Base-by-base conservation (phyloP, 1,140 invertebrate genomes). In the Scaptomyza hsui region DNA sequence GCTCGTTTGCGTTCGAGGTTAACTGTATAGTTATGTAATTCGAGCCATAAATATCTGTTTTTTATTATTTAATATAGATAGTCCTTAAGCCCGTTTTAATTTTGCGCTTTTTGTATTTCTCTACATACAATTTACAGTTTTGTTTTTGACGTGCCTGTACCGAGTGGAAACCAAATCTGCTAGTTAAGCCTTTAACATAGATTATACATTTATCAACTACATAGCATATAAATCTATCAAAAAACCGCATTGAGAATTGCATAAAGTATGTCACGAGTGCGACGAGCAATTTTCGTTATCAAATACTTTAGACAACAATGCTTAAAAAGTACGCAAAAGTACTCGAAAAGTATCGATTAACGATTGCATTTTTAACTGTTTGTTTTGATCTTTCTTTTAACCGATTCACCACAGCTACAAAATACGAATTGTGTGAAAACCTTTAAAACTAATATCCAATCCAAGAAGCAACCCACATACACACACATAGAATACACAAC, bases 111-210 rank as follows among this genome's bases (percentile, higher is more conserved):
- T 68, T 52, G 13, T 64, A 51, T 29, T 53, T 35, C 65, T 35
- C 21, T 41, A 35, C 26, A 29, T 57, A 71, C 26, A 45, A 53
- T 72, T 63, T 62, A 19, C 53, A 49, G 45, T 62, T 69, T 78
- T 85, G 47, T 41, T 81, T 81, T 76, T 60, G 62, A 72, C 72
- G 79, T 82, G 80, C 73, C 77, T 75, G 63, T 93, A 92, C 92
- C 92, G 92, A 94, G 92, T 94, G 94, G 94, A 95, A 94, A 94
- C 94, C 94, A 94, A 95, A 94, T 95, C 94, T 94, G 57, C 74
- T 73, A 81, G 49, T 63, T 56, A 57, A 93, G 52, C 44, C 52
- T 60, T 15, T 62, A 60, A 63, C 48, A 41, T 39, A 74, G 37
- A 63, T 37, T 41, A 26, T 39, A 48, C 52, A 32, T n/a, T 35